Conservation (phyloP, 2,888 invertebrate genomes). For the Gasteruption jaculator region DNA sequence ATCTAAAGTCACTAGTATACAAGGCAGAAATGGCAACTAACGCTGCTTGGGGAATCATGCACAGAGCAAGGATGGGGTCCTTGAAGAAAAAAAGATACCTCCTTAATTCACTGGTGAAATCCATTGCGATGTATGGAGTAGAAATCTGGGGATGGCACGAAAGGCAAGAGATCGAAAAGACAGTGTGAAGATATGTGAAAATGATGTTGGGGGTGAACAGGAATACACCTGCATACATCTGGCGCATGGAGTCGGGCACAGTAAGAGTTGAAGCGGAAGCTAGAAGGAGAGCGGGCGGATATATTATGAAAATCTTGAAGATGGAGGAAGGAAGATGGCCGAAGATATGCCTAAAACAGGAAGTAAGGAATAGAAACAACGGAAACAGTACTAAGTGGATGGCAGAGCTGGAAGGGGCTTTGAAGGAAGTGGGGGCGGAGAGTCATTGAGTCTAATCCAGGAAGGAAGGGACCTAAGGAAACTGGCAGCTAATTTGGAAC, state of each 20-base stretch:
- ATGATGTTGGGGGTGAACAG: slow-evolving; percentile 4
- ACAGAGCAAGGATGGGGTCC: not conserved
- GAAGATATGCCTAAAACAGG: slow-evolving; percentile 7
- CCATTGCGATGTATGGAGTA: slow-evolving; percentile 5
- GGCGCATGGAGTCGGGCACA: slow-evolving; percentile 1
- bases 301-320: slow-evolving; percentile 1
- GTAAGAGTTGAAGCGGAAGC: slow-evolving; percentile 2
- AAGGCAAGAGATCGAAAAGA: slow-evolving; percentile 2
- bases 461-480: not conserved
- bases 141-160: slow-evolving; percentile 12
- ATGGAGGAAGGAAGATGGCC: slow-evolving; percentile 6
- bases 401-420: slow-evolving; percentile 2
- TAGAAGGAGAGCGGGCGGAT: slow-evolving; percentile 9
- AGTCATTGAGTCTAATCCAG: not conserved
- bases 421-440: slow-evolving; percentile 1
- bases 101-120: slow-evolving; percentile 5
- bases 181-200: slow-evolving; percentile 8
- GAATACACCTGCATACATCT: too few species aligned
- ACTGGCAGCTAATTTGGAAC: not conserved
- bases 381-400: slow-evolving; percentile 6
- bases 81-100: slow-evolving; percentile 4
- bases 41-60: too few species aligned
- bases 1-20: not conserved
- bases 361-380: not conserved
- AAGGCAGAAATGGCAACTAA: not conserved